Base-by-base conservation (phyloP, 2,888 invertebrate genomes). In the Neoaliturus tenellus region DNA sequence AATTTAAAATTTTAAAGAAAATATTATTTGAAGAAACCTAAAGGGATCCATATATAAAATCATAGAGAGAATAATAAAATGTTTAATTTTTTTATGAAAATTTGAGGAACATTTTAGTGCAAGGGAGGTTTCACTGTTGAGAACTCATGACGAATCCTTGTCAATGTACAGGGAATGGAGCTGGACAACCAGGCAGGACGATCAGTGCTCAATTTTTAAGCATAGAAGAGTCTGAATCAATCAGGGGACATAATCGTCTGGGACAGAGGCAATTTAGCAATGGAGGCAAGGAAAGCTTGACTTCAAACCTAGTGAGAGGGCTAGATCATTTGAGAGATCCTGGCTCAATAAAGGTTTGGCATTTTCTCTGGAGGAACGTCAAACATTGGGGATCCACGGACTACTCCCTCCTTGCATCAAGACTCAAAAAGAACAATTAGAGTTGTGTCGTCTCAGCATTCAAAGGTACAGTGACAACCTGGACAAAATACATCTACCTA, bases 401-500 rank as follows among this genome's bases (percentile, higher is more conserved):
- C 93, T 99, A 23, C 92, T 99, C 86, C 99, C 99, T 0, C 97
- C 98, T 0, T 93, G 95, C 71, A 96, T 99, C 67, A 97, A 98
- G 92, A 95, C 94, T 0, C 96, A 96, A 90, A 95, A 96, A 75
- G 96, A 98, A 89, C 98, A 98, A 91, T 93, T 98, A 20, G 92
- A 95, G 86, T 94, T 98, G 82, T 96, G 97, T 89, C 93, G 95
- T 89, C 91, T 95, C 33, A 96, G 98, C 90, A 92, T 99, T 85
- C 94, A 96, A 80, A 94, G 97, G 82, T 95, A 98, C 88, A 94
- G 95, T 48, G 96, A 97, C 88, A 96, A 98, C 87, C 93, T 99
- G 87, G 98, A 98, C 91, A 98, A 98, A n/a, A 91, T 99, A 99
- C 91, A 96, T 99, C 89, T 99, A 98, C 90, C 93, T 99, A 67